Conservation (phyloP, 2,888 invertebrate genomes). For the Lysandra coridon region DNA sequence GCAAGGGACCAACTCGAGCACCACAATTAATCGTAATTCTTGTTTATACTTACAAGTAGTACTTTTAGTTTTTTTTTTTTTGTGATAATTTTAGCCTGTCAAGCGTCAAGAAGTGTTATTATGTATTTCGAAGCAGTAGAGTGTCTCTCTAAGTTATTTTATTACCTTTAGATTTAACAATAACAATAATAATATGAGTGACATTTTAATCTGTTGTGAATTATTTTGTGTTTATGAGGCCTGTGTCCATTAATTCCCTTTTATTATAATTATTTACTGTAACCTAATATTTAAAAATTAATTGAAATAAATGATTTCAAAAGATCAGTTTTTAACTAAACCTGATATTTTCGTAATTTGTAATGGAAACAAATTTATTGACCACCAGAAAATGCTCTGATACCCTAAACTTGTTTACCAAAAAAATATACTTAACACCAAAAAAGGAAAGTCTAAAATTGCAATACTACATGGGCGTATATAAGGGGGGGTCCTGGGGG, state of each 20-base stretch:
- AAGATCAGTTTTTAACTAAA: not conserved
- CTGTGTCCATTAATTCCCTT: not conserved
- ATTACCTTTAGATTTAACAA: not conserved
- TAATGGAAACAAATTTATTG: too few species aligned
- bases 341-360: too few species aligned
- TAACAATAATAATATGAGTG: not conserved
- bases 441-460: too few species aligned
- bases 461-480: too few species aligned
- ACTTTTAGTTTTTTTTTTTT: not conserved
- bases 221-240: not conserved
- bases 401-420: too few species aligned
- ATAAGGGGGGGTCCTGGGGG: too few species aligned
- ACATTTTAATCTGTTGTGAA: not conserved
- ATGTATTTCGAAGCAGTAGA: not conserved
- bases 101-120: not conserved
- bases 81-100: constrained; percentile 27
- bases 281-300: not conserved
- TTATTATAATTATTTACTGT: not conserved
- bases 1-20: constrained; percentile 87
- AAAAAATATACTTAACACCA: too few species aligned
- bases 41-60: constrained; percentile 19
- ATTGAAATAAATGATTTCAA: not conserved
- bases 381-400: too few species aligned
- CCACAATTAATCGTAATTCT: constrained; percentile 43
- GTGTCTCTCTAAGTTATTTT: not conserved